Evolutionary conservation across 2,888 invertebrate genomes (phyloP).

Genomic region (Pycnomerus fuliginosus): DNA sequence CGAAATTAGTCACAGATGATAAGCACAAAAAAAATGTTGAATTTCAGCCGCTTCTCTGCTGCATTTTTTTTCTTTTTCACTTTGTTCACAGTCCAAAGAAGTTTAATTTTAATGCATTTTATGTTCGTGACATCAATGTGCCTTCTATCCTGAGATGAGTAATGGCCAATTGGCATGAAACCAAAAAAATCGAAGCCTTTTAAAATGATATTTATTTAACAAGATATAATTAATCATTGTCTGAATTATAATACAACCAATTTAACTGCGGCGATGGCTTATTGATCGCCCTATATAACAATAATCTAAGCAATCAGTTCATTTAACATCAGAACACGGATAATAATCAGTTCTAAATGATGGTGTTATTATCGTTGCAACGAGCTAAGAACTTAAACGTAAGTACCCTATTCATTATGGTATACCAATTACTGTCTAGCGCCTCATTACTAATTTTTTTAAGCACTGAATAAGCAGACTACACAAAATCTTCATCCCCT

Average conservation of each 20-base stretch:
- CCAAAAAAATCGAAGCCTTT: not conserved
- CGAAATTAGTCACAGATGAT: too few species aligned
- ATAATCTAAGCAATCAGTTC: conserved; percentile 19
- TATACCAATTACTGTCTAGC: not conserved
- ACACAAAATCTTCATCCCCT: not conserved
- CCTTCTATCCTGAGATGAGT: not conserved
- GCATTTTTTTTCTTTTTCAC: not conserved
- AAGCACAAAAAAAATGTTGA: too few species aligned
- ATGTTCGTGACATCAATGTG: not conserved
- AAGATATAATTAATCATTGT: conserved; percentile 14
- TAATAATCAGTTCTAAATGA: conserved; percentile 15
- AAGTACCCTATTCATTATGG: conserved; percentile 1
- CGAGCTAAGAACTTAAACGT: conserved; percentile 6
- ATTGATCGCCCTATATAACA: conserved; percentile 14
- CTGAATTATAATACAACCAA: conserved; percentile 11
- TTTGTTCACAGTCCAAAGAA: too few species aligned
- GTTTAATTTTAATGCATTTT: too few species aligned
- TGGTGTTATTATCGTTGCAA: conserved; percentile 11
- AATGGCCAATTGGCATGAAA: not conserved
- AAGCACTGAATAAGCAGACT: conserved; percentile 2
- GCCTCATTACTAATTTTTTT: not conserved
- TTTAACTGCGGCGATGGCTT: conserved; percentile 11
- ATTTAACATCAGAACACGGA: conserved; percentile 16
- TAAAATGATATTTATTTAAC: conserved; percentile 10
- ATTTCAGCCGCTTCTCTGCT: too few species aligned